Percentiles rank a stretch among this genome's conserved stretches.
phyloP scores from a whole-genome alignment of 1,140 invertebrate species.

The Drosophila yakuba region DNA sequence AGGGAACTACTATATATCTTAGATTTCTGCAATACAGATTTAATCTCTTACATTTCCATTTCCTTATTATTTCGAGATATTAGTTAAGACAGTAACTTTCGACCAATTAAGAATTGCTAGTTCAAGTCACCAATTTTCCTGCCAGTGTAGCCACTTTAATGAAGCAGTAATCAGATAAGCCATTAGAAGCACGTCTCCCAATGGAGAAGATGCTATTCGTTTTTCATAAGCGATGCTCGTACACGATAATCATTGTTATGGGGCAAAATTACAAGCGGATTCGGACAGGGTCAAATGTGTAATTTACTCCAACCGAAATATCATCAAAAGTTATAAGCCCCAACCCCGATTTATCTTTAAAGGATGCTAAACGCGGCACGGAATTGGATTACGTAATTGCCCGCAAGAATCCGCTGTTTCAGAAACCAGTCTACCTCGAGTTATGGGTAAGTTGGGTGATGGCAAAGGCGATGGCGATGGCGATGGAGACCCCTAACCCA shows the following conservation, averaged over 20 bases:
- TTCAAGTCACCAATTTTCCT: neutral
- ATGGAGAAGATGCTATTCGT: conserved; percentile 39
- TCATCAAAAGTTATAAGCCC: conserved; percentile 28
- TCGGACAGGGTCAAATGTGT: conserved; percentile 47
- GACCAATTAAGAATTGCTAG: too few relatives aligned
- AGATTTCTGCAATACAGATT: too few relatives aligned
- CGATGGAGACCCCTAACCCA: conserved; percentile 6
- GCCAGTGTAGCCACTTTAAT: conserved; percentile 29
- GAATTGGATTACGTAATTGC: conserved; percentile 93
- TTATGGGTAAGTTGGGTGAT: conserved; percentile 86
- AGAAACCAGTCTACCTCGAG: conserved; percentile 92
- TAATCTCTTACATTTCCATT: too few relatives aligned
- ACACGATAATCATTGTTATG: conserved; percentile 50
- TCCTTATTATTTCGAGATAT: too few relatives aligned
- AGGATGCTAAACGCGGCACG: conserved; percentile 92
- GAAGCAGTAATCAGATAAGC: conserved; percentile 48
- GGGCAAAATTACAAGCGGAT: conserved; percentile 42
- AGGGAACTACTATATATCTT: too few relatives aligned
- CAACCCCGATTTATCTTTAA: conserved; percentile 66
- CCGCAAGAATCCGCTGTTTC: conserved; percentile 90
- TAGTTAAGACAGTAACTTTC: neutral
- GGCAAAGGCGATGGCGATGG: neutral
- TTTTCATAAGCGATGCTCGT: conserved; percentile 48
- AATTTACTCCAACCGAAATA: conserved; percentile 29
- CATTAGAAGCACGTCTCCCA: conserved; percentile 47